phyloP scores from a whole-genome alignment of 2,113 vertebrate genomes.

The Rhynchomys soricoides region DNA sequence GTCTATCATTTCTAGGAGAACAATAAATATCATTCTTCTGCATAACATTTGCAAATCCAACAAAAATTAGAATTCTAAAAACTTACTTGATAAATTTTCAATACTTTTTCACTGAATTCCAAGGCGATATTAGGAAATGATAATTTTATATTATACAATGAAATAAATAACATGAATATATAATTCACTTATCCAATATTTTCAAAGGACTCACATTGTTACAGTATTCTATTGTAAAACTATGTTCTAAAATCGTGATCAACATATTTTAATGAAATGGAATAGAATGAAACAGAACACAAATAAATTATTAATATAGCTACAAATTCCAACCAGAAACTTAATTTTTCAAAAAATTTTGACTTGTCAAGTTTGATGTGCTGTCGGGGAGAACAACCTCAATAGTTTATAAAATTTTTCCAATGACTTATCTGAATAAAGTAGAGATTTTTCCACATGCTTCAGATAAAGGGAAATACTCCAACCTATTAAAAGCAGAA shows the following conservation, averaged over 20 bases:
- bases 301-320: background rate
- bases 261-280: background rate
- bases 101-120: background rate
- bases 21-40: background rate
- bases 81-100: background rate
- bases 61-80: background rate
- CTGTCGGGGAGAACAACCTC: background rate
- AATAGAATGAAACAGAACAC: background rate
- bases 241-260: background rate
- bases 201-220: background rate
- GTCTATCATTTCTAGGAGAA: background rate
- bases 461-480: background rate
- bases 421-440: background rate
- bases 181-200: background rate
- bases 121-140: background rate
- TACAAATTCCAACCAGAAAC: background rate
- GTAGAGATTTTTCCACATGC: background rate
- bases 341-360: background rate
- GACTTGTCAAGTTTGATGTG: background rate
- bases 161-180: background rate
- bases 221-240: background rate
- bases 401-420: background rate
- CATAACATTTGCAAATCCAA: background rate
- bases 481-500: background rate
- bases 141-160: background rate